A percentile compares a stretch with the other conserved stretches of the same genome.
These are phyloP conservation scores for Cyphomyrus plagiostoma DNA, from an alignment of 2,113 vertebrate genomes.

Conservation along the genomic window DNA sequence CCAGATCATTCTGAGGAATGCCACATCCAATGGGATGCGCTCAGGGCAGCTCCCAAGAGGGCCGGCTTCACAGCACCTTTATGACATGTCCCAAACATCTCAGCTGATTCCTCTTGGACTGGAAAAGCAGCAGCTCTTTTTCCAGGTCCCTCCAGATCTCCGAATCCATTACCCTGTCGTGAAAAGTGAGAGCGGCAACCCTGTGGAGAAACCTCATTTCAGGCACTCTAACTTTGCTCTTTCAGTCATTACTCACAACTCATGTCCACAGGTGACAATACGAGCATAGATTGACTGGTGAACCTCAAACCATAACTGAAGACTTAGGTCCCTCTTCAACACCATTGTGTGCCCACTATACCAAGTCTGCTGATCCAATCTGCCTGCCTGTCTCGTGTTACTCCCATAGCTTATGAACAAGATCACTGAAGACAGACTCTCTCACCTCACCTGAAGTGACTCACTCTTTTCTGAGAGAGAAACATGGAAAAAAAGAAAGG, in stretches of 20 bases:
- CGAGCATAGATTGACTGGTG: background rate
- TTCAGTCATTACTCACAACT: background rate
- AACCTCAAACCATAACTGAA: background rate
- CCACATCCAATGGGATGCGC: background rate
- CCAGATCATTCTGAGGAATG: background rate
- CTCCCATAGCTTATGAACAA: background rate
- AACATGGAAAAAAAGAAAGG: background rate
- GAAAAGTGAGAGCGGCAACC: background rate
- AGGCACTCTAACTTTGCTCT: background rate
- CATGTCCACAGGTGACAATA: background rate
- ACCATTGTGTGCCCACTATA: background rate
- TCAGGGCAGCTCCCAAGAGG: background rate
- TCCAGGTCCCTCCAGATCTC: background rate
- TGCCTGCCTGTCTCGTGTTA: background rate
- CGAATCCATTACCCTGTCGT: background rate
- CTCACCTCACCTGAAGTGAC: background rate
- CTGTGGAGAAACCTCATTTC: background rate
- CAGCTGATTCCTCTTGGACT: background rate
- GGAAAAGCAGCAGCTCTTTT: background rate
- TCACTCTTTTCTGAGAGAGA: background rate
- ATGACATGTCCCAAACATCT: background rate
- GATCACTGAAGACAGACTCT: background rate
- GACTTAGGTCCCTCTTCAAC: background rate
- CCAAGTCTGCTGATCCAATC: background rate
- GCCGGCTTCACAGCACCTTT: background rate